Evolutionary conservation across 2,797 vertebrate species (phyloP), one percentile per base, ranked within the genome.

Genomic region (Silurus lanzhouensis): DNA sequence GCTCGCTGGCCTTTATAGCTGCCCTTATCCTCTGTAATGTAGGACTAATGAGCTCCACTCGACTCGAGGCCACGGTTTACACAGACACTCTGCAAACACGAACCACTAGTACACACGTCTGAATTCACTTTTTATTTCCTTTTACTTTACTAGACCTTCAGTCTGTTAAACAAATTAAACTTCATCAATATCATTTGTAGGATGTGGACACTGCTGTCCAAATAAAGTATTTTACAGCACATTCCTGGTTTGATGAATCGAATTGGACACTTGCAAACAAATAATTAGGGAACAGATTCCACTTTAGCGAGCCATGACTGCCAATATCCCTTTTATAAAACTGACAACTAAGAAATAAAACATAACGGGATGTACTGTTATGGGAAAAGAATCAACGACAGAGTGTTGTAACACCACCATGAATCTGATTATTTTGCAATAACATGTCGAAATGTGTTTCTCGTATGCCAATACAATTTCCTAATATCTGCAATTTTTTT

Each of bases 21-120:
- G 88, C 58, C 83, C 84, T 89, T 89, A 89, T 91, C 83, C 87
- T 14, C 88, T 88, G 89, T 89, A 90, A 90, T 89, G 84, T 83
- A 88, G 85, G 83, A 63, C 86, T 89, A 89, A 91, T 89, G 87
- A 89, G 88, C 88, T 88, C 84, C 84, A 84, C 87, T 89, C 77
- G 25, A 88, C 82, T 87, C 67, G 83, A 81, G 83, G 75, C 83
- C 83, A 85, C 27, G 58, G 78, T 83, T 88, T 78, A 48, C 67
- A 38, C 86, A 70, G 83, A 78, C 83, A 87, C 87, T 84, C 60
- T 64, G 85, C 68, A 84, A 83, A 89, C 78, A 79, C 20, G 77
- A 80, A 87, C 57, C 64, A 79, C 6, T 60, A 61, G 12, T 83
- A 84, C 63, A 84, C 67, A 80, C 52, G 70, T 72, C 57, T 68